These are phyloP conservation scores for Lepus timidus DNA, from an alignment of 2,113 vertebrate genomes.

Conservation along the genomic window DNA sequence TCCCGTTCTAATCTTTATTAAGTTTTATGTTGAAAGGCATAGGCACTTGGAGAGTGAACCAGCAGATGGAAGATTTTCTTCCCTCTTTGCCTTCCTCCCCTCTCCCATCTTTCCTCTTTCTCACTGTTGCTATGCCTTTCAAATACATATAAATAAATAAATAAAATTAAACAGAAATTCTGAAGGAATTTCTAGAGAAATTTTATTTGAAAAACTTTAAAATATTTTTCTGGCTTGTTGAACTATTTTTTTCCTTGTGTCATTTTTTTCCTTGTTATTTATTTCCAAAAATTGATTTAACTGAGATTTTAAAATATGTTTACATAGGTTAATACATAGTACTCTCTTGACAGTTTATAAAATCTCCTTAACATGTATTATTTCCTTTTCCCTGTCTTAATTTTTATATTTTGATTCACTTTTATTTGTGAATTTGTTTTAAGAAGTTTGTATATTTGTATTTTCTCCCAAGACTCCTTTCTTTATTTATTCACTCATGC, in stretches of 20 bases:
- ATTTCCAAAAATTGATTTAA: background rate
- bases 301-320: background rate
- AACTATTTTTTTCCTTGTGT: background rate
- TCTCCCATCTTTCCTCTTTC: no score
- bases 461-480: background rate
- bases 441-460: background rate
- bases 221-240: background rate
- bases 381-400: background rate
- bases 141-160: no score
- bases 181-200: background rate
- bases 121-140: no score
- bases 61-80: no score
- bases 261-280: background rate
- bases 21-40: no score
- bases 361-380: background rate
- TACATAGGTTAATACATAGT: background rate
- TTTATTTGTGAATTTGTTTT: constrained; percentile 23
- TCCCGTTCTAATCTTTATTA: no score
- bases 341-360: background rate
- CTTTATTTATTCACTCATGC: background rate
- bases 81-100: no score
- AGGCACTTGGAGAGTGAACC: no score
- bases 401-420: background rate
- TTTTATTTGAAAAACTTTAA: background rate
- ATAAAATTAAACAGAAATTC: background rate